phyloP scores from a whole-genome alignment of 1,140 invertebrate species.

The Drosophila equinoxialis region DNA sequence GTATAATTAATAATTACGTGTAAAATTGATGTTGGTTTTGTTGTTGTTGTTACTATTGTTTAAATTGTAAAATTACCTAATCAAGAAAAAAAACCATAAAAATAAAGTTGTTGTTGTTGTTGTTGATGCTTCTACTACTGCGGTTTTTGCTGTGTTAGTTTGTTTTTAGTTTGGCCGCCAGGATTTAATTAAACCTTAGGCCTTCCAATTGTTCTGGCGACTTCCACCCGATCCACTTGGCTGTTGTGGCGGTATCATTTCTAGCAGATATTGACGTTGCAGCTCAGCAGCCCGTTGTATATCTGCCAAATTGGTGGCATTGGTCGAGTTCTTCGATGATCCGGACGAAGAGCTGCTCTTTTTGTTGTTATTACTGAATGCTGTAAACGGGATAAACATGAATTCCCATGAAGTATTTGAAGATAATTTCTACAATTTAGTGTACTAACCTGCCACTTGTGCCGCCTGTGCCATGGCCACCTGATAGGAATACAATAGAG shows the following conservation, averaged over 20 bases:
- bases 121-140: slow-evolving; percentile 22
- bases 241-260: slow-evolving; percentile 95
- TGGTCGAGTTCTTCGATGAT: slow-evolving; percentile 83
- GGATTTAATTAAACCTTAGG: slow-evolving; percentile 47
- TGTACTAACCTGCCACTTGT: slow-evolving; percentile 84
- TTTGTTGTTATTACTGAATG: slow-evolving; percentile 77
- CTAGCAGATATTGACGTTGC: slow-evolving; percentile 97
- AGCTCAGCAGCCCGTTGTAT: slow-evolving; percentile 93
- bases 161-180: background rate
- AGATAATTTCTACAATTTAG: background rate
- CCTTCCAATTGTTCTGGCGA: slow-evolving; percentile 83
- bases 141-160: slow-evolving; percentile 16
- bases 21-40: slow-evolving; percentile 59
- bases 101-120: slow-evolving; percentile 38
- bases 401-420: background rate
- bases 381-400: slow-evolving; percentile 17
- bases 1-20: slow-evolving; percentile 68
- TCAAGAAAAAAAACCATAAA: slow-evolving; percentile 57
- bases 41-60: slow-evolving; percentile 21
- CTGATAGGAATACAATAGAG: slow-evolving; percentile 93
- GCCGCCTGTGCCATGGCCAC: slow-evolving; percentile 91
- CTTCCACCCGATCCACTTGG: slow-evolving; percentile 75
- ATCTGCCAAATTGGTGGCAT: slow-evolving; percentile 87
- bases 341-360: slow-evolving; percentile 74
- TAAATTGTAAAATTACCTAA: slow-evolving; percentile 79